Percentiles rank a stretch among this genome's conserved stretches.
phyloP scores from a whole-genome alignment of 1,140 invertebrate species.

The Drosophila willistoni region DNA sequence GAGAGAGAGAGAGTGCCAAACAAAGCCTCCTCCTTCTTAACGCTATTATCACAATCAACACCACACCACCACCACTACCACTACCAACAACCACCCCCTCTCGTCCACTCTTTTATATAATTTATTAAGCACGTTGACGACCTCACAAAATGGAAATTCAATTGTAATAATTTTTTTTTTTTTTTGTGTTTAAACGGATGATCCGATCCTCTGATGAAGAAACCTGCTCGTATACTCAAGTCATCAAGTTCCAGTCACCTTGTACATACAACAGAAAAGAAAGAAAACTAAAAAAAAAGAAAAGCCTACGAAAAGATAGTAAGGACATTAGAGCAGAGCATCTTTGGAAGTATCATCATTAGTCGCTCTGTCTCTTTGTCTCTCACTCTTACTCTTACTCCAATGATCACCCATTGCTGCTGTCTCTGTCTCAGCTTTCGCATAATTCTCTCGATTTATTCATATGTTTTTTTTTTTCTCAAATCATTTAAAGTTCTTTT shows the following conservation, averaged over 20 bases:
- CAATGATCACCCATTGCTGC: slow-evolving; percentile 35
- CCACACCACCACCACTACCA: slow-evolving; percentile 86
- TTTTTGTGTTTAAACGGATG: slow-evolving; percentile 83
- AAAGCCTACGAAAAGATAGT: not conserved
- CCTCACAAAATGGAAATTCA: slow-evolving; percentile 90
- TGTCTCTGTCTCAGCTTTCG: slow-evolving; percentile 69
- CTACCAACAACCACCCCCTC: slow-evolving; percentile 87
- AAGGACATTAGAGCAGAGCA: slow-evolving; percentile 16
- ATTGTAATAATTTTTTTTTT: slow-evolving; percentile 85
- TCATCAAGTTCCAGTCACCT: slow-evolving; percentile 92
- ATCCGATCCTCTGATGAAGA: slow-evolving; percentile 90
- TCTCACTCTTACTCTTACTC: slow-evolving; percentile 26
- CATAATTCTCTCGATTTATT: slow-evolving; percentile 60
- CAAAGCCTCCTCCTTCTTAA: slow-evolving; percentile 19
- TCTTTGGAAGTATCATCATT: slow-evolving; percentile 13
- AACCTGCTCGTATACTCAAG: slow-evolving; percentile 84
- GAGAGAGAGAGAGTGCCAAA: not conserved
- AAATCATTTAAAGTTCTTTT: slow-evolving; percentile 45
- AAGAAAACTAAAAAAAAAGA: slow-evolving; percentile 14
- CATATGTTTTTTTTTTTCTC: slow-evolving; percentile 33
- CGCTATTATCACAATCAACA: slow-evolving; percentile 83
- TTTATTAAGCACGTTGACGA: slow-evolving; percentile 91
- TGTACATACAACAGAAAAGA: slow-evolving; percentile 51
- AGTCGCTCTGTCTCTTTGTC: slow-evolving; percentile 37
- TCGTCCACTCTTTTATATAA: slow-evolving; percentile 92